A percentile compares a stretch with the other conserved stretches of the same genome.
Conservation (phyloP, 2,797 vertebrate genomes). For the Psittacula echo region DNA sequence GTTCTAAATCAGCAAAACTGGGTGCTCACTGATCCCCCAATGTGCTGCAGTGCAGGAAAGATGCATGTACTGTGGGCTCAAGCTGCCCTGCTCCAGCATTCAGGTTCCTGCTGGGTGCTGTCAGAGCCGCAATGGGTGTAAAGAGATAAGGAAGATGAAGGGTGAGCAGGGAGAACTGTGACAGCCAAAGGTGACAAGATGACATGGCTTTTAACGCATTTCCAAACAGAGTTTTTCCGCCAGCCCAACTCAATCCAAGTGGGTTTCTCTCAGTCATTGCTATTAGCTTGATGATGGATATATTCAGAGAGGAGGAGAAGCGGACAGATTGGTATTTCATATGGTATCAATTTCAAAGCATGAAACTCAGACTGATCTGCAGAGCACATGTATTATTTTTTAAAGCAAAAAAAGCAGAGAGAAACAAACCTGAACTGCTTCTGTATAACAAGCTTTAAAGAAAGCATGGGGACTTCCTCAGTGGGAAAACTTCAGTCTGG, state of each 20-base stretch:
- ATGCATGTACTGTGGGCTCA: conserved; percentile 21
- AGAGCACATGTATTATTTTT: not conserved
- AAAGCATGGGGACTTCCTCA: not conserved
- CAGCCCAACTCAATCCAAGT: not conserved
- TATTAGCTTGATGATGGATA: not conserved
- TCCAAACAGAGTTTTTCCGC: not conserved
- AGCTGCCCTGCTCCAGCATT: conserved; percentile 18
- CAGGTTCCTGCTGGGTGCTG: not conserved
- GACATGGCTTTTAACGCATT: not conserved
- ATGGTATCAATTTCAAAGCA: not conserved
- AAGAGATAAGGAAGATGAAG: not conserved
- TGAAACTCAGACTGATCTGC: not conserved
- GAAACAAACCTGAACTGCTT: not conserved
- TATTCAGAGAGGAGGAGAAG: not conserved
- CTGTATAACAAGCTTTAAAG: not conserved
- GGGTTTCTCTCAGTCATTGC: not conserved
- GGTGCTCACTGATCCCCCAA: not conserved
- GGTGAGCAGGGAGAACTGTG: not conserved
- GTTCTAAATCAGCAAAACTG: not conserved
- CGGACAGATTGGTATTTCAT: not conserved
- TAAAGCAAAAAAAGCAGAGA: not conserved
- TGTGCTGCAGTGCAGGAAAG: not conserved
- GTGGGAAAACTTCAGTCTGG: not conserved
- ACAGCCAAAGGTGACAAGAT: not conserved
- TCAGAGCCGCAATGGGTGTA: not conserved